Evolutionary conservation across 2,113 vertebrate species (phyloP).

Genomic region (Monopterus albus): DNA sequence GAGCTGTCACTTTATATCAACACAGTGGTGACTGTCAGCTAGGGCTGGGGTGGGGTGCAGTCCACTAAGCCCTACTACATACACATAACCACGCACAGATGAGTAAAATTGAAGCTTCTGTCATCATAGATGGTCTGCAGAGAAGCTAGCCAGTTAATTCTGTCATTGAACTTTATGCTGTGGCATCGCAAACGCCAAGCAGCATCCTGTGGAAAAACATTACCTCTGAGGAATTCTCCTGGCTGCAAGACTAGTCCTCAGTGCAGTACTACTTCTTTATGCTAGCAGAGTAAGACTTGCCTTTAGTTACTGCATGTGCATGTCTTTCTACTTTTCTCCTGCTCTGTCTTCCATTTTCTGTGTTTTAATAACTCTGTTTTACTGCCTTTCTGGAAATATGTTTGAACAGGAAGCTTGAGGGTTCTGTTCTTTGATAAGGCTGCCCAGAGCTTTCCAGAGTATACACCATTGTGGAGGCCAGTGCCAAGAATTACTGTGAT

Average conservation of each 20-base stretch:
- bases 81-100: slow-evolving; percentile 41
- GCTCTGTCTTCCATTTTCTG: slow-evolving; percentile 7
- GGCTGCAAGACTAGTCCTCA: slow-evolving; percentile 50
- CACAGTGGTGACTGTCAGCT: slow-evolving; percentile 68
- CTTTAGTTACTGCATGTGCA: slow-evolving; percentile 49
- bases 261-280: slow-evolving; percentile 43
- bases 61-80: slow-evolving; percentile 57
- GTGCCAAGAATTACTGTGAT: slow-evolving; percentile 68
- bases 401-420: slow-evolving; percentile 65
- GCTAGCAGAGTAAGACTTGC: slow-evolving; percentile 54
- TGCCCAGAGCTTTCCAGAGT: slow-evolving; percentile 70
- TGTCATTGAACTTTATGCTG: slow-evolving; percentile 54
- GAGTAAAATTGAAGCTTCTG: slow-evolving; percentile 66
- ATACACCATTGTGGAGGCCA: slow-evolving; percentile 58
- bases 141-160: slow-evolving; percentile 64
- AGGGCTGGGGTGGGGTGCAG: slow-evolving; percentile 51
- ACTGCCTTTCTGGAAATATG: slow-evolving; percentile 52
- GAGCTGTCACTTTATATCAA: slow-evolving; percentile 81
- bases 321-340: slow-evolving; percentile 29
- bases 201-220: slow-evolving; percentile 40
- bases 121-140: slow-evolving; percentile 71
- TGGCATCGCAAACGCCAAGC: slow-evolving; percentile 43
- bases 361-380: slow-evolving; percentile 53
- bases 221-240: slow-evolving; percentile 53
- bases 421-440: slow-evolving; percentile 72